These are phyloP conservation scores for Ameiurus melas DNA, from an alignment of 2,113 vertebrate species.

Conservation along the genomic window DNA sequence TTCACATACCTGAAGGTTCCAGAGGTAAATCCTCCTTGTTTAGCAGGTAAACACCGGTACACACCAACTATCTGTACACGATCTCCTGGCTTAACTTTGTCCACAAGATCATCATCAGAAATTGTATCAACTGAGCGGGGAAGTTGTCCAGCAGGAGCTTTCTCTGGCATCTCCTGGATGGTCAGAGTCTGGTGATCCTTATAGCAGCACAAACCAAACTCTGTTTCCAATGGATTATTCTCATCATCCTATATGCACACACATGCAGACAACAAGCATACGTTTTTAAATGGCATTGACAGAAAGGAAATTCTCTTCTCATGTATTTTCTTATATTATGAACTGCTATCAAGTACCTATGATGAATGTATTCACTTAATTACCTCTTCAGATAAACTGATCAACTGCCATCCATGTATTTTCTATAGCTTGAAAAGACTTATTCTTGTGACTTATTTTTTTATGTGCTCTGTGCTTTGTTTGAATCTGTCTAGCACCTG, in stretches of 20 bases:
- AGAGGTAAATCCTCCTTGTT: conserved; percentile 66
- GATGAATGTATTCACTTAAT: no score
- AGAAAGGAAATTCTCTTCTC: no score
- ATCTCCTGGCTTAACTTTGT: conserved; percentile 67
- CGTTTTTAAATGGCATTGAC: no score
- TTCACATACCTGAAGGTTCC: conserved; percentile 63
- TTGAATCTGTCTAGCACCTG: no score
- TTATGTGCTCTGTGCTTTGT: no score
- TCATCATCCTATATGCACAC: conserved; percentile 65
- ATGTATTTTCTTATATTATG: no score
- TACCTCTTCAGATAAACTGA: no score
- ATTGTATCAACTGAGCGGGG: conserved; percentile 65
- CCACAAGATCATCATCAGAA: conserved; percentile 64
- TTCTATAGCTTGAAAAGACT: no score
- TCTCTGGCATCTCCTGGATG: conserved; percentile 71
- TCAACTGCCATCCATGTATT: no score
- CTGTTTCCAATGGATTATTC: conserved; percentile 70
- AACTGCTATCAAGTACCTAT: no score
- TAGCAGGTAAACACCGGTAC: conserved; percentile 66
- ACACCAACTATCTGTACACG: conserved; percentile 66
- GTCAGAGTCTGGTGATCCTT: conserved; percentile 67
- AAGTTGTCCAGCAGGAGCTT: conserved; percentile 67
- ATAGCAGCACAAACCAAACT: conserved; percentile 66
- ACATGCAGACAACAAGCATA: neutral
- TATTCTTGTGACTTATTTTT: no score